Base-by-base conservation (phyloP, 2,888 invertebrate species). In the Scaptomyza cyrtandrae region DNA sequence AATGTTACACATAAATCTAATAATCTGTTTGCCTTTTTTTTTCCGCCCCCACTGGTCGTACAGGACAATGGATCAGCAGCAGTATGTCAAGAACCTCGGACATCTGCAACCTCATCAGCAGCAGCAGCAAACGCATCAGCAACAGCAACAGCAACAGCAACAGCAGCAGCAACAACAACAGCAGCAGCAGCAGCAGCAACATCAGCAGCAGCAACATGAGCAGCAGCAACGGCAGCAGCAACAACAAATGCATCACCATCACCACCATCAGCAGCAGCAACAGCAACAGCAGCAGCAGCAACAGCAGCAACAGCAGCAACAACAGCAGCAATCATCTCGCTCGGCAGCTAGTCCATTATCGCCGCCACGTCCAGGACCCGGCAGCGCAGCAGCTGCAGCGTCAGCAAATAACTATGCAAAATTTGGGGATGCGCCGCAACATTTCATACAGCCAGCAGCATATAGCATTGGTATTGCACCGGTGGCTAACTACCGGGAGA, bases 261-360 rank as follows among this genome's bases (percentile, higher is more conserved):
- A 90, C 7, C 85, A 86, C 14, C 85, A 85, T 13, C 86, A 86
- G 6, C 81, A 86, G 31, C 83, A 82, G 11, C 86, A 84, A 6
- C 83, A 85, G 1, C 80, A 90, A 2, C 86, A 87, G 1, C 86
- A 86, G 1, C 86, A 86, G 4, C 89, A 90, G 4, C 88, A 86
- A 0, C 90, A 84, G 0, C 89, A 85, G 0, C 88, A 88, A 0
- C 88, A 81, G 0, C 89, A 84, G 0, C 90, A 90, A 0, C 89
- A 88, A 0, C 88, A 88, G 1, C 90, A 89, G 24, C 89, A 89
- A 65, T 88, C 90, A 71, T 90, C 92, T 57, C 86, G 92, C 75
- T 90, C 92, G 72, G 91, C 91, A 86, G 91, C 92, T 76, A 92
- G 92, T 89, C 92, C 92, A 53, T 71, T 92, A 61, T 92, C 92